A percentile compares a stretch with the other conserved stretches of the same genome.
phyloP scores from a whole-genome alignment of 2,113 vertebrate species.

The Cyanoramphus novaezelandiae region DNA sequence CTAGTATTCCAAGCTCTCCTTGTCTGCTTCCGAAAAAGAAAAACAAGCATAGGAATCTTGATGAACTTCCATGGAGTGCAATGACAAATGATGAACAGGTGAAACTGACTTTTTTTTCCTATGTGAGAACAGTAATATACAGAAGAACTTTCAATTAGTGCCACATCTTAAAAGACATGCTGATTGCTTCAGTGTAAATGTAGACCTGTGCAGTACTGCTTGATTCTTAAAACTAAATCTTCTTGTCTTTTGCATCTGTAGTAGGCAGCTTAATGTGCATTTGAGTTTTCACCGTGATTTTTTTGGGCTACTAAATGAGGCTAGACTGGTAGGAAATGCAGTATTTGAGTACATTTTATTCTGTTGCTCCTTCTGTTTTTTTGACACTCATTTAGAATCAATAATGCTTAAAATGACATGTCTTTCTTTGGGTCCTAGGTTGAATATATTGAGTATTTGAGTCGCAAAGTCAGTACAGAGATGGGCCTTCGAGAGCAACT shows the following conservation, averaged over 20 bases:
- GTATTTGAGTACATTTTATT: neutral
- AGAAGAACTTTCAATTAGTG: neutral
- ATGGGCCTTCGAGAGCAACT: constrained; percentile 98
- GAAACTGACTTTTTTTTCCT: neutral
- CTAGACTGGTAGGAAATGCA: neutral
- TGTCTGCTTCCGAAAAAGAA: constrained; percentile 93
- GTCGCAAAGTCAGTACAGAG: constrained; percentile 97
- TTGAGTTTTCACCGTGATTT: neutral
- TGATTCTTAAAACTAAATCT: neutral
- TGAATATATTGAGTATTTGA: constrained; percentile 98
- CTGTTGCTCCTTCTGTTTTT: neutral
- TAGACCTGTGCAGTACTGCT: neutral
- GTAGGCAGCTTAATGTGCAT: neutral
- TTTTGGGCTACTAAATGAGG: neutral
- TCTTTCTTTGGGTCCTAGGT: constrained; percentile 78
- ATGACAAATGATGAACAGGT: constrained; percentile 99
- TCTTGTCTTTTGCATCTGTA: neutral
- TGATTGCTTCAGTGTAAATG: neutral
- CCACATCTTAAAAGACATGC: neutral
- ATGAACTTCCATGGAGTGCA: constrained; percentile 96
- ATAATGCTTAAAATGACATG: neutral
- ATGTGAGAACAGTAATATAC: neutral
- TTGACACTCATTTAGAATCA: neutral
- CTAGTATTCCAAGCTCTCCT: constrained; percentile 94
- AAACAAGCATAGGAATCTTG: constrained; percentile 92